phyloP scores from a whole-genome alignment of 2,113 vertebrate species.

The Empidonax traillii region DNA sequence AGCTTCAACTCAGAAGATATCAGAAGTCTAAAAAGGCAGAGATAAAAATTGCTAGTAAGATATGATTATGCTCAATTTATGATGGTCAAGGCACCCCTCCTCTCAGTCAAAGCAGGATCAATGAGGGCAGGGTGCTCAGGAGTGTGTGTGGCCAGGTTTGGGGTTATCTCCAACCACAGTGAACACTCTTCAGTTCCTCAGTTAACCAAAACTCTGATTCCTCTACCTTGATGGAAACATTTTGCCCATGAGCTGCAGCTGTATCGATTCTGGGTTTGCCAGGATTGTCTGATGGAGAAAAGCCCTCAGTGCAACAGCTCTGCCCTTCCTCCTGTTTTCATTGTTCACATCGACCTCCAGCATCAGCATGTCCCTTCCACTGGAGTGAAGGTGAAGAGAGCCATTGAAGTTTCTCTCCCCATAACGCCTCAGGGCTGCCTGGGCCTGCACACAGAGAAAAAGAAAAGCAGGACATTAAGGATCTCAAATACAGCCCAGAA shows the following conservation, averaged over 20 bases:
- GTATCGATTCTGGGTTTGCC: slow-evolving; percentile 32
- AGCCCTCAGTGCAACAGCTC: slow-evolving; percentile 44
- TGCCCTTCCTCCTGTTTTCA: slow-evolving; percentile 22
- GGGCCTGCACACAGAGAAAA: slow-evolving; percentile 63
- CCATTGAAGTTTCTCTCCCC: slow-evolving; percentile 51
- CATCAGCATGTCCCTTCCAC: slow-evolving; percentile 62
- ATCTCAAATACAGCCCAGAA: not conserved
- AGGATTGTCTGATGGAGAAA: slow-evolving; percentile 75
- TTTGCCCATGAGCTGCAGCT: slow-evolving; percentile 73
- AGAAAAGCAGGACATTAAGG: not conserved
- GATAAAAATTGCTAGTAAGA: not conserved
- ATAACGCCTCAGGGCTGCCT: slow-evolving; percentile 43
- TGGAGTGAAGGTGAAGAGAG: slow-evolving; percentile 66
- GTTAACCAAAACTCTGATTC: not conserved
- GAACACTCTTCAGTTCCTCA: not conserved
- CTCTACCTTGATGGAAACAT: slow-evolving; percentile 77
- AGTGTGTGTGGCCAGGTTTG: not conserved
- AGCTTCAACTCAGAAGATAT: slow-evolving; percentile 72
- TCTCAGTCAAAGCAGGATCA: not conserved
- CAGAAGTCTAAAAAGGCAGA: slow-evolving; percentile 67
- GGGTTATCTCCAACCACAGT: not conserved
- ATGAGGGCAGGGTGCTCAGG: not conserved
- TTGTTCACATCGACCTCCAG: slow-evolving; percentile 69
- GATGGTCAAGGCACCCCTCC: not conserved
- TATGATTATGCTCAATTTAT: not conserved